Evolutionary conservation across 1,140 invertebrate genomes (phyloP).

Genomic region (Drosophila orena): DNA sequence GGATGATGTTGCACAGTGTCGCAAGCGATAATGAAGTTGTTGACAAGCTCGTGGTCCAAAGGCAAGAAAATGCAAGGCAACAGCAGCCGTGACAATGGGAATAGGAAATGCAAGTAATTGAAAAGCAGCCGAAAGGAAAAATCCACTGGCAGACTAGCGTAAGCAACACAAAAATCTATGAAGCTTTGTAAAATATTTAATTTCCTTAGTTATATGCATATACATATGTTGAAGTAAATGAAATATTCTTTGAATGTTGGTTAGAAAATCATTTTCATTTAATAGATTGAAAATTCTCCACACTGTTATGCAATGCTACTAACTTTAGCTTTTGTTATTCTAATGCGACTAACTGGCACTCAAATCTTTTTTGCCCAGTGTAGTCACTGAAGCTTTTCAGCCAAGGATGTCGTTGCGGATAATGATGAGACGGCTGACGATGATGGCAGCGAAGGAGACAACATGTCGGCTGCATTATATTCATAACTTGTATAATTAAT

Average conservation of each 20-base stretch:
- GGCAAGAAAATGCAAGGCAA: constrained; percentile 62
- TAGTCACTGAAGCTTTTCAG: constrained; percentile 2
- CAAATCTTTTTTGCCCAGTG: constrained; percentile 6
- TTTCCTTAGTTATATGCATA: too few relatives aligned
- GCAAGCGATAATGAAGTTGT: constrained; percentile 79
- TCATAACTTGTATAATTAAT: constrained; percentile 72
- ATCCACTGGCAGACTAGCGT: constrained; percentile 18
- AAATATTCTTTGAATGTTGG: too few relatives aligned
- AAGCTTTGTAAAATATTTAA: too few relatives aligned
- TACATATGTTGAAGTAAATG: too few relatives aligned
- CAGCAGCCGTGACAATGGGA: constrained; percentile 33
- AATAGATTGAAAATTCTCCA: not conserved
- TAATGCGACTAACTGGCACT: too few relatives aligned
- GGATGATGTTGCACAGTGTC: constrained; percentile 64
- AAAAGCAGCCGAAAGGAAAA: constrained; percentile 50
- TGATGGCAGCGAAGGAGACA: constrained; percentile 43
- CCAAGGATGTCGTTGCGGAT: constrained; percentile 40
- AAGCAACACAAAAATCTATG: not conserved
- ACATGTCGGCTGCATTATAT: constrained; percentile 66
- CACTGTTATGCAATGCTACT: too few relatives aligned
- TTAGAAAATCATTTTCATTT: too few relatives aligned
- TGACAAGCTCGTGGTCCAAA: constrained; percentile 69
- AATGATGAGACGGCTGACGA: constrained; percentile 40
- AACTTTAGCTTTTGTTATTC: too few relatives aligned
- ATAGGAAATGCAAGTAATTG: constrained; percentile 66